Percentiles rank a stretch among this genome's conserved stretches.
Evolutionary conservation across 2,113 vertebrate genomes (phyloP).

Genomic region (Thymallus thymallus): DNA sequence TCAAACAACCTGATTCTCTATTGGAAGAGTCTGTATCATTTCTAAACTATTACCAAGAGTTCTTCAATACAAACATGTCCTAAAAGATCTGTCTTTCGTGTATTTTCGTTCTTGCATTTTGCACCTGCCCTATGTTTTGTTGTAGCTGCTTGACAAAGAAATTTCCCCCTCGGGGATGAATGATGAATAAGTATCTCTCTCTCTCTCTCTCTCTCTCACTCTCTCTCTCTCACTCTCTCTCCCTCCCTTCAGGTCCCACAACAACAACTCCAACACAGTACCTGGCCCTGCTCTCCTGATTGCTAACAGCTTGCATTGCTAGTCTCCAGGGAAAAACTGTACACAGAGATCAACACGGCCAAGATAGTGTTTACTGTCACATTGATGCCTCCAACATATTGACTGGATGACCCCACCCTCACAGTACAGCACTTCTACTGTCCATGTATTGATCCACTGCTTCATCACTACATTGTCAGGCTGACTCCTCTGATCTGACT

Average conservation of each 20-base stretch:
- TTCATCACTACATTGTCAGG: conserved; percentile 47
- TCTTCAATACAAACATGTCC: too few relatives aligned
- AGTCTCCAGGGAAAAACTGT: conserved; percentile 26
- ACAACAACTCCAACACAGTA: background rate
- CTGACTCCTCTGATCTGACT: conserved; percentile 63
- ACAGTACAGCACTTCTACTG: conserved; percentile 50
- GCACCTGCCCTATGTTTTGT: too few relatives aligned
- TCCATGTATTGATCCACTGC: conserved; percentile 63
- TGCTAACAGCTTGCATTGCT: conserved; percentile 21
- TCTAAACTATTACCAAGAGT: background rate
- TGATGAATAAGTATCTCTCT: too few relatives aligned
- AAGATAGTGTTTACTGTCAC: conserved; percentile 38
- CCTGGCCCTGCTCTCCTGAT: conserved; percentile 13
- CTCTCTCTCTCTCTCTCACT: too few relatives aligned
- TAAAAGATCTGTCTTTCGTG: too few relatives aligned
- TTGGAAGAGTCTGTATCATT: background rate
- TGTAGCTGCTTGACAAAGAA: too few relatives aligned
- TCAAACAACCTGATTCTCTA: background rate
- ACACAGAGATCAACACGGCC: background rate
- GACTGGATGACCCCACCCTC: conserved; percentile 53
- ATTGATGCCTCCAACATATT: conserved; percentile 51
- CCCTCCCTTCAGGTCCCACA: too few relatives aligned
- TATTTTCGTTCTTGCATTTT: too few relatives aligned
- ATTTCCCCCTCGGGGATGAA: too few relatives aligned
- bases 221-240: too few relatives aligned